Percentiles rank a stretch among this genome's conserved stretches.
phyloP scores from a whole-genome alignment of 2,888 invertebrate genomes.

The Yponomeuta malinellus region DNA sequence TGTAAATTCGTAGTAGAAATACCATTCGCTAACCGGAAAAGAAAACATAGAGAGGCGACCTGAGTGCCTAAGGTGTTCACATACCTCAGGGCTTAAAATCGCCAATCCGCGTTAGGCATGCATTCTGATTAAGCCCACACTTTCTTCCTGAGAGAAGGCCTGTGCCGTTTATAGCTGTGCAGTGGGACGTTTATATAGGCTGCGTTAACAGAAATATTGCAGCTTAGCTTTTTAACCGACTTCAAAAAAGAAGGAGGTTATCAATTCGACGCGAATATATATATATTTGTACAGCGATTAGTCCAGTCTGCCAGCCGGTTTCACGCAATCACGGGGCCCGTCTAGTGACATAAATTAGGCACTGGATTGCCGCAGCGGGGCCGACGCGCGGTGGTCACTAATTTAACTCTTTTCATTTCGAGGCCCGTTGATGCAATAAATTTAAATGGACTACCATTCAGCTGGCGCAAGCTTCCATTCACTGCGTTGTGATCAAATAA shows the following conservation, averaged over 20 bases:
- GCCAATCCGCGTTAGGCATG: too few relatives aligned
- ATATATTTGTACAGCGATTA: background rate
- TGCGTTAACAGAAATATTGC: background rate
- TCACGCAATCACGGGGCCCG: background rate
- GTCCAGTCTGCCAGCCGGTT: background rate
- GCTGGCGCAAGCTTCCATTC: conserved; percentile 12
- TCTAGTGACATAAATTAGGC: conserved; percentile 1
- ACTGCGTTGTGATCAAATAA: conserved; percentile 9
- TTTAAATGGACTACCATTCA: conserved; percentile 17
- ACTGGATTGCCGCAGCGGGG: background rate
- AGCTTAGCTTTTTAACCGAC: too few relatives aligned
- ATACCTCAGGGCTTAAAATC: too few relatives aligned
- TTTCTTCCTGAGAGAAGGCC: too few relatives aligned
- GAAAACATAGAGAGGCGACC: too few relatives aligned
- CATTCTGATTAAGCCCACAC: too few relatives aligned
- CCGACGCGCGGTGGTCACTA: conserved; percentile 8
- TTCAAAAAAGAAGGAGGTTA: too few relatives aligned
- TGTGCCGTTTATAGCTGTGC: too few relatives aligned
- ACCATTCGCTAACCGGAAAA: too few relatives aligned
- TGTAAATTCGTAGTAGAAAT: too few relatives aligned
- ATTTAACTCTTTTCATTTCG: conserved; percentile 16
- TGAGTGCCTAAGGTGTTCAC: too few relatives aligned
- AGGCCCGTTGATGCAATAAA: conserved; percentile 14
- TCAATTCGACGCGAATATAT: too few relatives aligned
- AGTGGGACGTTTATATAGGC: background rate